Evolutionary conservation across 2,113 vertebrate species (phyloP), one percentile per base, ranked within the genome.

Genomic region (Macquaria australasica): DNA sequence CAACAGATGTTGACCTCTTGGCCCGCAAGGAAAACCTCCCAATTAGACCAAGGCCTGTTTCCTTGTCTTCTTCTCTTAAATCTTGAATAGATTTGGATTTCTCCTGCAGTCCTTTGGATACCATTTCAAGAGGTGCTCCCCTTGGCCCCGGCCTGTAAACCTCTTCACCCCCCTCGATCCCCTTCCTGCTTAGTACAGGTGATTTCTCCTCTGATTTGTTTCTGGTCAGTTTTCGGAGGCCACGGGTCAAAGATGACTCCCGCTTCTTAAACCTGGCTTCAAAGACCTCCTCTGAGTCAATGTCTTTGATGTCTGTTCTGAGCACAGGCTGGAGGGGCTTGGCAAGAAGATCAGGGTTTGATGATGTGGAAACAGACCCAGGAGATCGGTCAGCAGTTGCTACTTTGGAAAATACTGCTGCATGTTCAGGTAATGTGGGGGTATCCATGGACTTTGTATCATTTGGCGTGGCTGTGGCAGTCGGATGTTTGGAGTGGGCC

Each of bases 181-280:
- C 88, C 50, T 86, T 87, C 0, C 89, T 89, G 84, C 80, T 86
- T 5, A 92, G 82, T 0, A 86, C 88, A 0, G 95, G 93, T 3
- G 97, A 96, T 78, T 96, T 97, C 83, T 98, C 98, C 87, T 98
- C 98, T 0, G 97, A 97, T 78, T 96, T 97, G n/a, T 97, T 96
- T 69, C 96, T 95, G 53, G 96, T 97, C 45, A 99, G 93, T n/a
- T 96, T 96, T 79, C 96, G 96, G 58, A 98, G 94, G 1, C 97
- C 96, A 0, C 97, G 96, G 4, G 96, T 97, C 80, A 99, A 93
- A 1, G 97, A 97, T 0, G 97, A 98, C 84, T 98, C 96, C 0
- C 97, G 95, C 73, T 97, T 96, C 89, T 98, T 99, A 91, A 99
- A 99, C 83, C 97, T 97, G n/a, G 98, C 96, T 87, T 99, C 97